Evolutionary conservation across 92 coral and sea anemone species (phyloP).

Genomic region (Blastomussa wellsi): DNA sequence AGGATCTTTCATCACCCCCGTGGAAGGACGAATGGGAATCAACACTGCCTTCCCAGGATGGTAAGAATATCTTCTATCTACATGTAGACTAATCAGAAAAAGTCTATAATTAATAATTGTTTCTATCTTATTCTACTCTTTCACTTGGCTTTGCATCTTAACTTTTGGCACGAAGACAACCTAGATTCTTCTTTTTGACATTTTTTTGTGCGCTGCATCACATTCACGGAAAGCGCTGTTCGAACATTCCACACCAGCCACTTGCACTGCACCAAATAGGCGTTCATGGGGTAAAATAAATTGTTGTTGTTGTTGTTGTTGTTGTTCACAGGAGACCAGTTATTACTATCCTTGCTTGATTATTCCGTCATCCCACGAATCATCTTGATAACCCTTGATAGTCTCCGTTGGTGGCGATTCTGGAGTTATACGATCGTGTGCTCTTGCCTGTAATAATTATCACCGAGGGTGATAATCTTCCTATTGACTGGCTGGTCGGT

Average conservation of each 20-base stretch:
- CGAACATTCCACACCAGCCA: not conserved
- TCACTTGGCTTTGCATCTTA: not conserved
- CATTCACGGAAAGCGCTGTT: not conserved
- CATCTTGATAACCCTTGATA: not conserved
- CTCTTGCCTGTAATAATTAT: not conserved
- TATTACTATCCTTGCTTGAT: not conserved
- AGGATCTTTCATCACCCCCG: not conserved
- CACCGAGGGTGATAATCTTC: slow-evolving; percentile 9
- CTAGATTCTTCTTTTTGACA: not conserved
- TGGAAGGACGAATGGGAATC: not conserved
- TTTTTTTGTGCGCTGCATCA: not conserved
- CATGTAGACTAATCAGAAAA: not conserved
- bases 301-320: too few relatives aligned
- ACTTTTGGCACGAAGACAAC: not conserved
- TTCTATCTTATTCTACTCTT: not conserved
- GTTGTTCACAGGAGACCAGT: not conserved
- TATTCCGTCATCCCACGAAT: not conserved
- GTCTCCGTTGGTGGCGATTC: not conserved
- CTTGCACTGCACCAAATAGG: not conserved
- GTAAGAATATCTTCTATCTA: not conserved
- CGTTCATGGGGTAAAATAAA: too few relatives aligned
- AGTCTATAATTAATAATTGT: not conserved
- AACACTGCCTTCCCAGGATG: not conserved
- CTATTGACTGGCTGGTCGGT: slow-evolving; percentile 17
- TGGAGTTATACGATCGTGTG: not conserved